Conservation (phyloP, 2,113 vertebrate genomes). For the Phoxinus phoxinus region DNA sequence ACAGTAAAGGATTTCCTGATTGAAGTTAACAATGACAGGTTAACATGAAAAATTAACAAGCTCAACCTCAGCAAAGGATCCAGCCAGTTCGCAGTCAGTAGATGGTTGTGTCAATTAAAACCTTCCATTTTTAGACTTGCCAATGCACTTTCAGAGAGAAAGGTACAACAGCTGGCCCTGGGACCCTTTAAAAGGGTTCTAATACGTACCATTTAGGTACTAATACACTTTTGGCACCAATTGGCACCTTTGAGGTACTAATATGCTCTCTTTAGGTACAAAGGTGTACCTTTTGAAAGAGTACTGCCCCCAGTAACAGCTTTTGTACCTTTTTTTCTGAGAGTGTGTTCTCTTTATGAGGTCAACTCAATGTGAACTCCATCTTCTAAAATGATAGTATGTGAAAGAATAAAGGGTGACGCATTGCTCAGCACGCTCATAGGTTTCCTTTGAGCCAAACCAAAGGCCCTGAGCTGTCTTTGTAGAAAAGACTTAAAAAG, state of each 20-base stretch:
- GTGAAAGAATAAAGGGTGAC: slow-evolving; percentile 34
- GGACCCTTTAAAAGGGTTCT: too few species aligned
- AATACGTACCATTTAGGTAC: too few species aligned
- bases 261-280: too few species aligned
- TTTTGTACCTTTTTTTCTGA: too few species aligned
- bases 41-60: neutral
- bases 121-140: neutral
- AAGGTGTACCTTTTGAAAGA: too few species aligned
- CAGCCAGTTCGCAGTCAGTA: neutral
- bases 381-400: neutral
- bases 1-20: neutral
- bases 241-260: too few species aligned
- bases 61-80: neutral
- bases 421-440: slow-evolving; percentile 40
- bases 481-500: slow-evolving; percentile 50
- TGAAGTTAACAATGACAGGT: slow-evolving; percentile 18
- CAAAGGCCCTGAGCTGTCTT: slow-evolving; percentile 41
- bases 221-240: too few species aligned
- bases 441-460: slow-evolving; percentile 50
- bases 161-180: too few species aligned
- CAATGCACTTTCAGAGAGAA: too few species aligned
- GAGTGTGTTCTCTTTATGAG: neutral
- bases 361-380: neutral
- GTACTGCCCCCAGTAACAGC: too few species aligned
- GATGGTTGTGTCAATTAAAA: neutral